Percentiles rank a stretch among this genome's conserved stretches.
phyloP scores from a whole-genome alignment of 2,797 vertebrate genomes.

The Diglossa cyanea region DNA sequence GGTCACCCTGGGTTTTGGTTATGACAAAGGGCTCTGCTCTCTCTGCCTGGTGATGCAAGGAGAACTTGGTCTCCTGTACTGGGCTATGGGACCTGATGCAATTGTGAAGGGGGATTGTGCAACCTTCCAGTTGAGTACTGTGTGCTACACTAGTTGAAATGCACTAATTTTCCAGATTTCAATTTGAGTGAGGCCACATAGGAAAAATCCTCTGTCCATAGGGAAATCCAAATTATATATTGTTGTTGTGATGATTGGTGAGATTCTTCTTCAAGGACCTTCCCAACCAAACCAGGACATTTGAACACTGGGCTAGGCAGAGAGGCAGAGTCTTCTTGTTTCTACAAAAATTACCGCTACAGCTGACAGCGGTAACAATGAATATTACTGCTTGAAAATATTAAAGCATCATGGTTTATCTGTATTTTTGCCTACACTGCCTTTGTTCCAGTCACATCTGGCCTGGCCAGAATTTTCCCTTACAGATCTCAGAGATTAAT shows the following conservation, averaged over 20 bases:
- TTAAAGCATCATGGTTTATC: background rate
- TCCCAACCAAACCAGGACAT: background rate
- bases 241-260: background rate
- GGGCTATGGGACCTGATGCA: background rate
- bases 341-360: background rate
- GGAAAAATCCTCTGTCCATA: background rate
- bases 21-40: background rate
- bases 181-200: background rate
- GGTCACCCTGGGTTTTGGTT: background rate
- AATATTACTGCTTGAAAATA: background rate
- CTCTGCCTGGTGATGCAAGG: background rate
- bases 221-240: background rate
- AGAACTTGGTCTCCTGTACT: background rate
- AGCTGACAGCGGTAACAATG: background rate
- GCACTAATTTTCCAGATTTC: background rate
- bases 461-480: background rate
- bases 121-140: background rate
- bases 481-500: background rate
- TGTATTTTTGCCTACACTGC: background rate
- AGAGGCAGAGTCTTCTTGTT: background rate
- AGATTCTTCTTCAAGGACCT: background rate
- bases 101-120: background rate
- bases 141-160: background rate
- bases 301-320: background rate
- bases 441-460: background rate